Evolutionary conservation across 2,888 invertebrate genomes (phyloP), one percentile per base, ranked within the genome.

Genomic region (Sinelater perroti): DNA sequence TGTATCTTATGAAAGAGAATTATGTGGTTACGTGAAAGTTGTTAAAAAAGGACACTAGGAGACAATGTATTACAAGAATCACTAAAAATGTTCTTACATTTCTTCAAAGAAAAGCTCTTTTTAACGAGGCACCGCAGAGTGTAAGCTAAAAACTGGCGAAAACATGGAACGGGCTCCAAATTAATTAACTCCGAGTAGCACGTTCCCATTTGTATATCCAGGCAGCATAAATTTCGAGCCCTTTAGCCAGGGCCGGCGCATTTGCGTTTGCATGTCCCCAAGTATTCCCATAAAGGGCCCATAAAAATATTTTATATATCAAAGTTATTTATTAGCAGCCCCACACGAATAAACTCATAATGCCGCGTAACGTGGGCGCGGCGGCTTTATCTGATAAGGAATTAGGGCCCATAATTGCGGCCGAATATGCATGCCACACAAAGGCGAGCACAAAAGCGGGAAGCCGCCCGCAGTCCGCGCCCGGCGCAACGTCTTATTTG

Each of bases 251-350:
- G 30, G 52, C 53, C 40, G 24, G 45, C 31, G 38, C 38, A 38
- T 60, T 50, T 47, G 24, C 42, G 42, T 68, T 70, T 65, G 73
- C 72, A 72, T 72, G 71, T 70, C 61, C 56, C 52, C 52, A 60
- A 64, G 67, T 69, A 73, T 72, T 73, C 72, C 69, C 72, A 72
- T 73, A 72, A 73, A 62, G 66, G 66, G 68, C 69, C 70, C 70
- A 71, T 72, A 73, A 73, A 74, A 74, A 72, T 73, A 72, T 74
- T 73, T 73, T 71, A 71, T 72, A 72, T 71, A 66, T 71, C 69
- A 69, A 71, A 62, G 70, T 70, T 70, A 70, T 73, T 72, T 72
- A 74, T 72, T 72, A 72, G 60, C 69, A 70, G 69, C 73, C 72
- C 68, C 65, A 58, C 57, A 63, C 66, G 65, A 65, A 70, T 67